Evolutionary conservation across 2,888 invertebrate genomes (phyloP), one percentile per base, ranked within the genome.

Genomic region (Sinhomidia bicolor): DNA sequence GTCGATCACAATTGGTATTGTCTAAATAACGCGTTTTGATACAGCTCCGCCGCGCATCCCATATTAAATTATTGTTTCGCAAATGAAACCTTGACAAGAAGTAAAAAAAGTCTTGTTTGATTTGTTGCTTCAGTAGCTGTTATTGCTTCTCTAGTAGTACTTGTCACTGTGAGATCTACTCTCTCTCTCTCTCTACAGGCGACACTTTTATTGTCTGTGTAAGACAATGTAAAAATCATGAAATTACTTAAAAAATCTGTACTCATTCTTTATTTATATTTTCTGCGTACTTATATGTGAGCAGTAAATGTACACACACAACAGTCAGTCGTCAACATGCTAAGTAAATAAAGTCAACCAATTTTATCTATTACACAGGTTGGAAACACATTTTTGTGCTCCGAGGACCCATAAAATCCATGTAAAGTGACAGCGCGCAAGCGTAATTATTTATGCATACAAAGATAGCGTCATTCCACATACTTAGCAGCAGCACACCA

Each of bases 1-100:
- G 76, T 83, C 88, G 88, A 88, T 88, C 88, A 83, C 88, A 88
- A 88, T 88, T 83, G 88, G 88, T 79, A 88, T 88, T 88, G 88
- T 88, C 82, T 87, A 54, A 65, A 26, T 83, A 88, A 87, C 60
- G 60, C 88, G 79, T 23, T 88, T 88, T 83, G 88, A 74, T 83
- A 88, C 88, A 83, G 87, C 88, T 83, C 83, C 54, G 83, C 82
- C 65, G 65, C 81, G 81, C 71, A 68, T 44, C 51, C 26, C 71
- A 83, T 88, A 83, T 76, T 76, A 85, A 88, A 88, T 83, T 82
- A 88, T 88, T 83, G 83, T 83, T 78, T 88, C 79, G 88, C 57
- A 88, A 78, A 81, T 80, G 87, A 62, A 83, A 88, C 88, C 88
- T 88, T 88, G 88, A 88, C 80, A 86, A 47, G 81, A 44, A 57